Conservation (phyloP, 92 coral and sea anemone species). For the Zoanthus sociatus region DNA sequence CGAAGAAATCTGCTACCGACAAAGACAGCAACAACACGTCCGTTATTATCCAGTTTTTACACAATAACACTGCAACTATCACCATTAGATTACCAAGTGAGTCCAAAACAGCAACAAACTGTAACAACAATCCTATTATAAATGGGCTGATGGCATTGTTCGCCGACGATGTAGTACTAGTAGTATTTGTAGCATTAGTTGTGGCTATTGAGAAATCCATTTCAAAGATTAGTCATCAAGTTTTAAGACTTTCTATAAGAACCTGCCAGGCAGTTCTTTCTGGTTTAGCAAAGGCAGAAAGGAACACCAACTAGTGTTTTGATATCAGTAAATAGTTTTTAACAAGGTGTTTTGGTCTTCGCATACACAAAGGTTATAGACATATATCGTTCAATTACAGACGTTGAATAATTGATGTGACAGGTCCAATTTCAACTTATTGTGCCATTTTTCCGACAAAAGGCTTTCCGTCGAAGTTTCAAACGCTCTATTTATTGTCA, state of each 20-base stretch:
- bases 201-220: constrained; percentile 14
- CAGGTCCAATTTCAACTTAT: constrained; percentile 15
- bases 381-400: constrained; percentile 6
- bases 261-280: neutral
- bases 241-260: neutral
- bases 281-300: neutral
- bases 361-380: neutral
- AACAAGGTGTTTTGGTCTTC: neutral
- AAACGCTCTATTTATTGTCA: neutral
- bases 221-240: neutral
- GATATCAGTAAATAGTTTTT: neutral
- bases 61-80: constrained; percentile 68
- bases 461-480: neutral
- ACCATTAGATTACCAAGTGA: constrained; percentile 82
- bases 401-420: neutral
- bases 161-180: neutral
- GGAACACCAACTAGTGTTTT: neutral
- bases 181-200: constrained; percentile 17
- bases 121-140: constrained; percentile 76
- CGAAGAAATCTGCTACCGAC: constrained; percentile 86
- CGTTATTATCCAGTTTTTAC: constrained; percentile 75
- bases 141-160: constrained; percentile 52
- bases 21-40: constrained; percentile 84
- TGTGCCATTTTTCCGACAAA: constrained; percentile 11
- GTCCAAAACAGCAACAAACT: constrained; percentile 64